Percentiles rank a stretch among this genome's conserved stretches.
Evolutionary conservation across 2,888 invertebrate genomes (phyloP).

Genomic region (Aspidiotus destructor): DNA sequence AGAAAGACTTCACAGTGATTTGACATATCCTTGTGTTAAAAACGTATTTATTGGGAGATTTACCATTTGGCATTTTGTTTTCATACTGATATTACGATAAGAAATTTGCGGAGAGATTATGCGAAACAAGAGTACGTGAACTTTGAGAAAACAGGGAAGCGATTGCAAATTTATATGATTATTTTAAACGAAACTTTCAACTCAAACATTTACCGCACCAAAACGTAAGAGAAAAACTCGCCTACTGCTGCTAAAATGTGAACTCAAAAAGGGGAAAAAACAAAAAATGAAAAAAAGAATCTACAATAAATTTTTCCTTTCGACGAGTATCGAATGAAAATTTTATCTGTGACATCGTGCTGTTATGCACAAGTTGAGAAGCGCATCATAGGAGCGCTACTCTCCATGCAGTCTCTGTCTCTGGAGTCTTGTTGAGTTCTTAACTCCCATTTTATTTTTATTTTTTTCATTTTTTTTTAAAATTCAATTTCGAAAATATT

Average conservation of each 20-base stretch:
- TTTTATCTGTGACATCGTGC: too few relatives aligned
- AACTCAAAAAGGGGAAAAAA: too few relatives aligned
- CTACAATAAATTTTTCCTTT: background rate
- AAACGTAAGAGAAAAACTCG: constrained; percentile 28
- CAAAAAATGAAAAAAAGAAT: background rate
- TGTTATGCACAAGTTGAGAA: too few relatives aligned
- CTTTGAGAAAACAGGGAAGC: background rate
- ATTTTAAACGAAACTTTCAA: constrained; percentile 16
- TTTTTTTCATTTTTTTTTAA: too few relatives aligned
- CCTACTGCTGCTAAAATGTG: background rate
- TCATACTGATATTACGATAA: constrained; percentile 7
- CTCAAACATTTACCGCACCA: constrained; percentile 22
- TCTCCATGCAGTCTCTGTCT: too few relatives aligned
- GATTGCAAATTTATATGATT: background rate
- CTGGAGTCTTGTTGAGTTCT: too few relatives aligned
- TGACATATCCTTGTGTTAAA: constrained; percentile 28
- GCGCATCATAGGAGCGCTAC: too few relatives aligned
- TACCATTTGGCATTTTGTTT: constrained; percentile 31
- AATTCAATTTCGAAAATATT: too few relatives aligned
- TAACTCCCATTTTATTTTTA: too few relatives aligned
- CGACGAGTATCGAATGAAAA: too few relatives aligned
- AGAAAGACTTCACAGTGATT: constrained; percentile 9
- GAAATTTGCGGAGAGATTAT: background rate
- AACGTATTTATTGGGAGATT: constrained; percentile 13
- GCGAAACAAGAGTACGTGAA: background rate